phyloP scores from a whole-genome alignment of 2,797 vertebrate species.

The Arvicola amphibius region DNA sequence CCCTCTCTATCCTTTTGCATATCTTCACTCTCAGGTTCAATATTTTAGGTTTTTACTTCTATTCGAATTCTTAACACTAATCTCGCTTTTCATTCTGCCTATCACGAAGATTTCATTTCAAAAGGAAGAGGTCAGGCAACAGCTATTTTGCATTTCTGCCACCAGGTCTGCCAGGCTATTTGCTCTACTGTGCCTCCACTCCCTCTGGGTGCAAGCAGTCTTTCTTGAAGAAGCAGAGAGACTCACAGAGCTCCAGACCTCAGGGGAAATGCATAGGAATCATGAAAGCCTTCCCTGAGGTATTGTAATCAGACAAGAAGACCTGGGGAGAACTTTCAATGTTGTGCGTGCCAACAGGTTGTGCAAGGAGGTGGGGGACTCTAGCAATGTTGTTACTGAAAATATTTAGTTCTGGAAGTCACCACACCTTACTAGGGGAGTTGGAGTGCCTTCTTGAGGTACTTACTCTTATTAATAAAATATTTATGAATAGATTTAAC shows the following conservation, averaged over 20 bases:
- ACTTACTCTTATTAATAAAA: background rate
- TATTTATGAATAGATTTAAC: background rate
- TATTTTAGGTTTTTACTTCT: background rate
- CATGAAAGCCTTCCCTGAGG: background rate
- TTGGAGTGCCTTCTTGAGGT: background rate
- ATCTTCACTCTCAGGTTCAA: background rate
- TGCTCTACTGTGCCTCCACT: background rate
- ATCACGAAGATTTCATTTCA: background rate
- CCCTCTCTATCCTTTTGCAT: no score
- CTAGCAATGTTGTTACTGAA: background rate
- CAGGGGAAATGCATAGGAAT: background rate
- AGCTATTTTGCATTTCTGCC: background rate
- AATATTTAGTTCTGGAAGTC: background rate
- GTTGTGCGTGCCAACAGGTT: background rate
- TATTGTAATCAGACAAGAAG: background rate
- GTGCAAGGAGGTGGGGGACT: no score
- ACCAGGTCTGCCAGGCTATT: no score
- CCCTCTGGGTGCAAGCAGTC: background rate
- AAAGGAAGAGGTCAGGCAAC: background rate
- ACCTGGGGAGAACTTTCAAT: background rate
- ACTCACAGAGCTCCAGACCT: background rate
- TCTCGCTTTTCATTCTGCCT: background rate
- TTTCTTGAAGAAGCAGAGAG: background rate
- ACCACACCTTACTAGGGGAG: no score
- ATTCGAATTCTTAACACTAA: background rate